Evolutionary conservation across 2,113 vertebrate genomes (phyloP), one percentile per base, ranked within the genome.

Genomic region (Pangasianodon gigas): DNA sequence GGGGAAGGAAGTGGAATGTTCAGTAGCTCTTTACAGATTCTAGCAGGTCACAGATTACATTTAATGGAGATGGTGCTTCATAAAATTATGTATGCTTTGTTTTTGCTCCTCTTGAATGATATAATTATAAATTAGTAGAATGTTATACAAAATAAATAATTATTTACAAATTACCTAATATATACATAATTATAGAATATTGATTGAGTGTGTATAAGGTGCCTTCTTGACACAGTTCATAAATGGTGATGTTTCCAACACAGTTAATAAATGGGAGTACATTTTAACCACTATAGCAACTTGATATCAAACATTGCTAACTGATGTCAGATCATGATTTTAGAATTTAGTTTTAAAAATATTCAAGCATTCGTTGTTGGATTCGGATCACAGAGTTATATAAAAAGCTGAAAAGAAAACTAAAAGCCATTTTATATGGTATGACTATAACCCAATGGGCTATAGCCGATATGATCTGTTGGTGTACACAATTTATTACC

Each of bases 161-260:
- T 16, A 69, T 41, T 54, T 62, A 51, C n/a, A 26, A 84, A 67
- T 41, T 80, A 71, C 51, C 9, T 51, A 51, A 51, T 9, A 79
- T 79, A 48, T 48, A 89, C 71, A 74, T 71, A 87, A 32, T 32
- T 67, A 69, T 89, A 89, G 74, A 87, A 91, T 91, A 83, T 89
- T 60, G 89, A 91, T 92, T 58, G 46, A 54, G 92, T 85, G 89
- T 83, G 77, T 89, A 89, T 80, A 90, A 87, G 90, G 95, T 96
- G 95, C 95, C 95, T 96, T 96, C 89, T 80, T 48, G 84, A 54
- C 32, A 75, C 62, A 62, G 65, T 85, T 81, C 67, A 52, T 54
- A 77, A 87, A 83, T 74, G 75, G 51, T 11, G 71, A 88, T 82
- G n/a, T 86, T 71, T 75, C n/a, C 44, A 21, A 44, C 87, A 87